Conservation (phyloP, 2,113 vertebrate genomes). For the Lampris incognitus region DNA sequence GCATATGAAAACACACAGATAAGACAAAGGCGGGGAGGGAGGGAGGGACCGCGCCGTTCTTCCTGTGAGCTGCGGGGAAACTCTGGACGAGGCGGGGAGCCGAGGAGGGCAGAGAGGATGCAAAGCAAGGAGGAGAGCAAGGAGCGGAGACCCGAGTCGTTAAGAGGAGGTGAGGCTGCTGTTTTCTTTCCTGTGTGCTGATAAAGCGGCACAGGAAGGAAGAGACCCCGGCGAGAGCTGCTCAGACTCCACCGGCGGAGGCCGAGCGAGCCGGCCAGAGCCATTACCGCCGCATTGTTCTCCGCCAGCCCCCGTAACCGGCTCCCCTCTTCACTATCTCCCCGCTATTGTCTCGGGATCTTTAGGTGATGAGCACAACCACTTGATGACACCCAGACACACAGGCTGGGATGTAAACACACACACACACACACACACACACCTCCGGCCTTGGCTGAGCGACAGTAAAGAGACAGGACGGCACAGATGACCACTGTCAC, state of each 20-base stretch:
- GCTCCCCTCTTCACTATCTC: conserved; percentile 66
- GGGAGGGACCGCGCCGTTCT: conserved; percentile 12
- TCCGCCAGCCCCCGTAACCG: conserved; percentile 40
- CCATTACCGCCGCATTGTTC: conserved; percentile 72
- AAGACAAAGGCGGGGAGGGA: conserved; percentile 18
- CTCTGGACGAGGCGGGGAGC: neutral
- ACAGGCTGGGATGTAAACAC: neutral
- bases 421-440: conserved; percentile 20
- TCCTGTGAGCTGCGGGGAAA: conserved; percentile 48
- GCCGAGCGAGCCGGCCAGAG: conserved; percentile 33
- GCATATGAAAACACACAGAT: conserved; percentile 63
- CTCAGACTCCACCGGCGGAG: conserved; percentile 54
- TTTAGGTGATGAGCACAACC: conserved; percentile 62
- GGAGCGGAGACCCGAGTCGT: too few species aligned
- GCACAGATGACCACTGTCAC: conserved; percentile 62
- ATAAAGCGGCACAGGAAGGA: conserved; percentile 73
- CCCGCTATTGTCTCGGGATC: conserved; percentile 58
- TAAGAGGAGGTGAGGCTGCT: conserved; percentile 19
- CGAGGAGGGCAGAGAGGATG: neutral
- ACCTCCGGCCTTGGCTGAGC: conserved; percentile 27
- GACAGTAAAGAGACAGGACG: conserved; percentile 47
- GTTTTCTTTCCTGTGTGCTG: conserved; percentile 69
- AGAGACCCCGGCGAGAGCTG: conserved; percentile 46
- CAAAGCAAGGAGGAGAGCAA: neutral
- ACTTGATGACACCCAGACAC: conserved; percentile 35